Conservation (phyloP, 1,140 invertebrate genomes). For the Sminthurides bifidus region DNA sequence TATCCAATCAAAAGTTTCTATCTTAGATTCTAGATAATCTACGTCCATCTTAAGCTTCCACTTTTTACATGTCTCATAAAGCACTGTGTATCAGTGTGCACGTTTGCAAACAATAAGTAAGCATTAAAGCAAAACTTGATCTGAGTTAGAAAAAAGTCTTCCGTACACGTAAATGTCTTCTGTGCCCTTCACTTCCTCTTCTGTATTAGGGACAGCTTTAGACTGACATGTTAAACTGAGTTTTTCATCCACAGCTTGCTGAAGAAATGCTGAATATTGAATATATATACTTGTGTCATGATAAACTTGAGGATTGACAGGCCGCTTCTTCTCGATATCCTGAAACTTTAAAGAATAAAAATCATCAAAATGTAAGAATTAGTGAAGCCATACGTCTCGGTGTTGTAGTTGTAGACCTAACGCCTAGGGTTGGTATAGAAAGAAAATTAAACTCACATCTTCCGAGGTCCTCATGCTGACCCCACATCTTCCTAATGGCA, state of each 20-base stretch:
- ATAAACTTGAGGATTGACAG: too few relatives aligned
- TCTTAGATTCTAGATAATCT: too few relatives aligned
- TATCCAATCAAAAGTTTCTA: not conserved
- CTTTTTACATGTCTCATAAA: too few relatives aligned
- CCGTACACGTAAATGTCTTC: too few relatives aligned
- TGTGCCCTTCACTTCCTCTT: too few relatives aligned
- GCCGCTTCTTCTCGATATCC: conserved; percentile 21
- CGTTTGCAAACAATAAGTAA: too few relatives aligned
- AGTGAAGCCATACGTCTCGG: not conserved
- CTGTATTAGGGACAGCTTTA: too few relatives aligned
- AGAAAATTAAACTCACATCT: conserved; percentile 15
- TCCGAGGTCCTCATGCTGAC: conserved; percentile 26
- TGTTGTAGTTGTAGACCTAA: not conserved
- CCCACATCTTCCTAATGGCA: conserved; percentile 26
- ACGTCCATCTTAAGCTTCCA: too few relatives aligned
- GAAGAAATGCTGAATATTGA: conserved; percentile 31
- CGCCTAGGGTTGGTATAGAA: not conserved
- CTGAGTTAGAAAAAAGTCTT: too few relatives aligned
- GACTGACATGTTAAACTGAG: conserved; percentile 26
- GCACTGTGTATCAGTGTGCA: too few relatives aligned
- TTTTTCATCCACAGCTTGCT: conserved; percentile 30
- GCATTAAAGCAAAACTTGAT: too few relatives aligned
- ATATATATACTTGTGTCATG: conserved; percentile 29
- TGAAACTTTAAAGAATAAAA: conserved; percentile 7
- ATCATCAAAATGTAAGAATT: not conserved